Base-by-base conservation (phyloP, 2,113 vertebrate species). In the Petrocephalus zakoni region DNA sequence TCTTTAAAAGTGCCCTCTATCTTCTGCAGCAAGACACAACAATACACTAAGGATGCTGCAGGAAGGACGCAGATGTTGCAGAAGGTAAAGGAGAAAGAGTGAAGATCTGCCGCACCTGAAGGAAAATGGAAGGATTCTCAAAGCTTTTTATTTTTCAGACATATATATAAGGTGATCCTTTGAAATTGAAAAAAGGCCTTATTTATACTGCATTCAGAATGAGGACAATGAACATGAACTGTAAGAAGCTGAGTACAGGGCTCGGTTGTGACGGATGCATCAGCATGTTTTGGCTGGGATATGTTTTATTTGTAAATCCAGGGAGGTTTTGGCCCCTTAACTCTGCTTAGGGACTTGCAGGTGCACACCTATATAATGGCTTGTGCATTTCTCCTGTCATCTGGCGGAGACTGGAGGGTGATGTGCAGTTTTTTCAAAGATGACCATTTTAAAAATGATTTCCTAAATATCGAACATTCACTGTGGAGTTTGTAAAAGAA, bases 1-100 rank as follows among this genome's bases (percentile, higher is more conserved):
- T 85, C 89, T 95, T 64, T 97, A 91, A 19, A 78, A 96, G 90
- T 61, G 42, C 19, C 4, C 37, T 83, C 52, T 6, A 9, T 9
- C 22, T 25, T 49, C 46, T 25, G 49, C 9, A 47, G 58, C 46
- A 75, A 64, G 61, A 81, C 29, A 15, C 37, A n/a, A 55, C 55
- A 55, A 6, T 0, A 21, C 46, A 11, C 21, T 21, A 34, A 34
- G n/a, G 7, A 37, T 10, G n/a, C n/a, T 29, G 2, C 86, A 25
- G 56, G 10, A 75, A 72, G 47, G 46, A 75, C 17, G 5, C 19
- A n/a, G 42, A 87, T 10, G 9, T n/a, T 64, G 61, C 86, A 46
- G 8, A 34, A 85, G 2, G 9, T 17, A 53, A n/a, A 29, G 49
- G 83, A 85, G 13, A 55, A n/a, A 34, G 15, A 85, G 25, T 22